These are phyloP conservation scores for Miopithecus talapoin DNA, from an alignment of 2,797 vertebrate genomes.

Conservation along the genomic window DNA sequence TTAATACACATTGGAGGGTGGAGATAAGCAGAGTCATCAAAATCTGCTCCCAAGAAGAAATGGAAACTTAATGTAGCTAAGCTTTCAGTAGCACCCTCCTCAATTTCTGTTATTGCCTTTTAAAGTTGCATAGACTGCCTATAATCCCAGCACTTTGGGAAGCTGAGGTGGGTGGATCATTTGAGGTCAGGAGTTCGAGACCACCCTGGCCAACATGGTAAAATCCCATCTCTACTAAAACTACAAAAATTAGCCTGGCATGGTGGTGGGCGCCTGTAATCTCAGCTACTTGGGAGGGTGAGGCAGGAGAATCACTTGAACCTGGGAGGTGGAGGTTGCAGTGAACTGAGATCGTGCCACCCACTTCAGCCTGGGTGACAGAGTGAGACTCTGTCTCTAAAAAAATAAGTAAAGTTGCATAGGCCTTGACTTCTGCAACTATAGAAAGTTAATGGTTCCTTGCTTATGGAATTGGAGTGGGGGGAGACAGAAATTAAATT, in stretches of 20 bases:
- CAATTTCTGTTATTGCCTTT: constrained; percentile 16
- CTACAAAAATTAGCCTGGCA: too few species aligned
- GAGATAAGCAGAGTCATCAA: constrained; percentile 65
- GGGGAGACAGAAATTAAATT: constrained; percentile 34
- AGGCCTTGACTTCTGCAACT: not conserved
- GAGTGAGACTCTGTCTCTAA: not conserved
- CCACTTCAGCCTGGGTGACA: not conserved
- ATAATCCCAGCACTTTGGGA: too few species aligned
- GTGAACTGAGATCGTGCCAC: too few species aligned
- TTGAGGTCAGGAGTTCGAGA: too few species aligned
- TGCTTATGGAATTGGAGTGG: not conserved
- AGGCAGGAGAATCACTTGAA: too few species aligned
- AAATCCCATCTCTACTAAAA: too few species aligned
- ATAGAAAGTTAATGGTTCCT: constrained; percentile 30
- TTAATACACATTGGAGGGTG: constrained; percentile 58
- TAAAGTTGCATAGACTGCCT: not conserved
- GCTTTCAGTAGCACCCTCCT: not conserved
- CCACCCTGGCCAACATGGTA: too few species aligned
- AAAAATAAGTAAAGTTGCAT: not conserved
- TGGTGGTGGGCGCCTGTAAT: too few species aligned
- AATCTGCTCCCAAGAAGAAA: constrained; percentile 48
- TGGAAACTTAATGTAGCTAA: constrained; percentile 1
- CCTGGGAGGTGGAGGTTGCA: too few species aligned
- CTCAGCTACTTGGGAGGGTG: too few species aligned
- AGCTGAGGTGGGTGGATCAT: too few species aligned